Percentiles rank a stretch among this genome's conserved stretches.
These are phyloP conservation scores for Silurus asotus DNA, from an alignment of 2,113 vertebrate genomes.

Conservation along the genomic window DNA sequence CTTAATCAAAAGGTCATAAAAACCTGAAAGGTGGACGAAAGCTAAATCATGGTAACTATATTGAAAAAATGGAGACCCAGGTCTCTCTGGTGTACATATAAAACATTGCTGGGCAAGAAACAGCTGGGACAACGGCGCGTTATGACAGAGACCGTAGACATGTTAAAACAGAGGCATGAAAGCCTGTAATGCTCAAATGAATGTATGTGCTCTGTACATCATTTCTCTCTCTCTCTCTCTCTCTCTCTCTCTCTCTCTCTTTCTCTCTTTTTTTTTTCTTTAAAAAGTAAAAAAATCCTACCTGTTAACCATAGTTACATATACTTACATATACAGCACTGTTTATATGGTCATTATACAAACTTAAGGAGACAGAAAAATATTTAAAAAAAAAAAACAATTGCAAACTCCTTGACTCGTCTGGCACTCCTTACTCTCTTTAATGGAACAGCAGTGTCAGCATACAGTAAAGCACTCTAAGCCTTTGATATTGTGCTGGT, in stretches of 20 bases:
- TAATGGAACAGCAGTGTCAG: slow-evolving; percentile 23
- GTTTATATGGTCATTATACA: background rate
- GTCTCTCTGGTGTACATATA: background rate
- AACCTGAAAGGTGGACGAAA: background rate
- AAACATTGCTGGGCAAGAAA: slow-evolving; percentile 26
- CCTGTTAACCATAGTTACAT: background rate
- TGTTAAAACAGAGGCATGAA: slow-evolving; percentile 47
- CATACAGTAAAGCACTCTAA: slow-evolving; percentile 12
- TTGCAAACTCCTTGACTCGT: background rate
- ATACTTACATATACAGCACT: background rate
- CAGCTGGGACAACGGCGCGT: slow-evolving; percentile 35
- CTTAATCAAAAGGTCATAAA: background rate
- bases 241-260: background rate
- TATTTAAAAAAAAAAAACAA: background rate
- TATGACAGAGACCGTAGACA: slow-evolving; percentile 40
- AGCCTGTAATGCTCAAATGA: slow-evolving; percentile 46
- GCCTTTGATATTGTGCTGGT: slow-evolving; percentile 29
- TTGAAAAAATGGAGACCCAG: slow-evolving; percentile 6
- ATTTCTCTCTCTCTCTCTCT: background rate
- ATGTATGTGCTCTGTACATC: background rate
- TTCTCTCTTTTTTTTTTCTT: too few relatives aligned
- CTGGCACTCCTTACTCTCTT: background rate
- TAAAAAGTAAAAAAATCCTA: background rate
- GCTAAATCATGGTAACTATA: background rate
- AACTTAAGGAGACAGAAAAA: background rate